These are phyloP conservation scores for Pollenia labialis DNA, from an alignment of 2,888 invertebrate genomes.

Conservation along the genomic window DNA sequence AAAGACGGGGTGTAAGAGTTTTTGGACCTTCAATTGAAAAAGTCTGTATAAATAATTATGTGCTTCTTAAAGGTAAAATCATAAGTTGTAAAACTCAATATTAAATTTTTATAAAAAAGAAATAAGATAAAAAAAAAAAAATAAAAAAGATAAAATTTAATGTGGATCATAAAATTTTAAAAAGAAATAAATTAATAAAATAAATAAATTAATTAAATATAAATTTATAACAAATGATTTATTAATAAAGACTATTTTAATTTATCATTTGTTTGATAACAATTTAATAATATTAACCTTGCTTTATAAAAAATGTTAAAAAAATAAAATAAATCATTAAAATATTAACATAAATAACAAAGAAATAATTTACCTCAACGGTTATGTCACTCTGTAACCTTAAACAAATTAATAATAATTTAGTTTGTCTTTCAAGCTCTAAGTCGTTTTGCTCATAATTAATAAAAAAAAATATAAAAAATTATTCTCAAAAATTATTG, in stretches of 20 bases:
- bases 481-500: constrained; percentile 17
- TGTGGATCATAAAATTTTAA: background rate
- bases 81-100: background rate
- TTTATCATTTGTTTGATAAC: constrained; percentile 6
- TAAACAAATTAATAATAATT: constrained; percentile 1
- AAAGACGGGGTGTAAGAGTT: too few species aligned
- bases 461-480: constrained; percentile 25
- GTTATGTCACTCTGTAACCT: background rate
- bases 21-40: background rate
- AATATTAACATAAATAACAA: background rate
- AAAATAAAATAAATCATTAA: constrained; percentile 35
- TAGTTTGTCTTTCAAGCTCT: constrained; percentile 22
- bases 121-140: constrained; percentile 8
- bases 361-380: constrained; percentile 10
- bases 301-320: constrained; percentile 14
- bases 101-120: background rate
- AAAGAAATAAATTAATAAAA: background rate
- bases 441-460: background rate
- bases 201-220: constrained; percentile 1
- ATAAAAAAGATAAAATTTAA: constrained; percentile 3
- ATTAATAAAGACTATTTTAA: constrained; percentile 2
- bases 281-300: constrained; percentile 34
- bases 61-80: background rate
- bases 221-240: constrained; percentile 23
- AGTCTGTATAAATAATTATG: background rate